Base-by-base conservation (phyloP, 2,797 vertebrate genomes). In the Peromyscus melanophrys region DNA sequence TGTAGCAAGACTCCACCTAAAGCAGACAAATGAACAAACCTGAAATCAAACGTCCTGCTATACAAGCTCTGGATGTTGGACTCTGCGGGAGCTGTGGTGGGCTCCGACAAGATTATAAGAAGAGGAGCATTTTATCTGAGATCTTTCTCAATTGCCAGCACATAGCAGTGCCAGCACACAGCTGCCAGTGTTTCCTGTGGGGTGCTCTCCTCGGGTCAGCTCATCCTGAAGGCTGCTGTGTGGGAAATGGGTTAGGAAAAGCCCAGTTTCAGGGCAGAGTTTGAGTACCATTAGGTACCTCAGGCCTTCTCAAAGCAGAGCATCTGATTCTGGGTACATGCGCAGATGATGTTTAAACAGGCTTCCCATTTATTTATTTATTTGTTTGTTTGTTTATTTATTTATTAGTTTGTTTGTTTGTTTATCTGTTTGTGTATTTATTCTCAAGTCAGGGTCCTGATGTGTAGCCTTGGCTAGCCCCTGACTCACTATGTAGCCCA, bases 201-300 rank as follows among this genome's bases (percentile, higher is more conserved):
- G 0, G 1, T 16, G 43, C 14, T 19, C 7, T 25, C 8, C 25
- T 27, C 34, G 63, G 17, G 43, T n/a, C 59, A 6, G 37, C 11
- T 40, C 34, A 37, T 65, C 34, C 17, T 4, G 61, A 71, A 84
- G 55, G 34, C 4, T n/a, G 49, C 17, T 2, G 23, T 29, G 4
- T 37, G 77, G 90, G 67, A 61, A 67, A 46, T 1, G 43, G 61
- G 37, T 49, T 40, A 49, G 23, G 87, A 40, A 25, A 81, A 90
- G 49, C n/a, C 43, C 87, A 67, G 52, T 85, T 31, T 16, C 59
- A 43, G 16, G 73, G 17, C 9, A 14, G 21, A 7, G 65, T 0
- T 65, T n/a, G 29, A 0, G 1, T 2, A 14, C 34, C 5, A 0
- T 25, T 3, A 6, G 6, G 2, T 52, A 37, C 43, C 1, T 2